Evolutionary conservation across 2,888 invertebrate genomes (phyloP), one percentile per base, ranked within the genome.

Genomic region (Neuroscelio doddi): DNA sequence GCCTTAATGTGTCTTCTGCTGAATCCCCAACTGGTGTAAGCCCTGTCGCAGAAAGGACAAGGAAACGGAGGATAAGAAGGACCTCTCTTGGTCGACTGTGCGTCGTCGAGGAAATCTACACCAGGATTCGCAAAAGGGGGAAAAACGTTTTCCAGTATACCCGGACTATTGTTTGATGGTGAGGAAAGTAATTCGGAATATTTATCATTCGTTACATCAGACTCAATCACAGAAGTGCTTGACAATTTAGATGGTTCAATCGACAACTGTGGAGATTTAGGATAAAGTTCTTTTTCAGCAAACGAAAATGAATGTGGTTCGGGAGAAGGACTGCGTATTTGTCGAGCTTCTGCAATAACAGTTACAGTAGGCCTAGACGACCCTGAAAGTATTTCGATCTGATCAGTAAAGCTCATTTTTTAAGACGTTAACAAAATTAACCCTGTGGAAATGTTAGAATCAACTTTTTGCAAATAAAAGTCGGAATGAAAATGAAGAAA

Each of bases 1-100:
- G 89, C 88, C 73, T 89, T 90, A 32, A 90, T 89, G 80, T 90
- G 90, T 65, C 90, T 85, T 70, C 90, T 84, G 26, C 90, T 83
- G 61, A 89, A 90, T 0, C 90, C 90, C 90, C 90, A 90, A 59
- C 89, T 89, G 68, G 89, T 88, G 81, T 90, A 90, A 2, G 89
- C 87, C 38, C 89, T 86, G 10, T 88, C 87, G 74, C 90, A 90
- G 75, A 90, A 90, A 0, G 90, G 90, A 59, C 90, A 90, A 0
- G 90, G 89, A 71, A 89, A 90, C 12, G 89, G 89, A 3, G 81
- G 82, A 66, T 77, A 81, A 3, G 69, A 67, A 9, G 72, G 45
- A n/a, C 49, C 52, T 30, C 69, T 64, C 51, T 70, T 72, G 12
- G 58, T 12, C 1, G 47, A 12, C n/a, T 41, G 9, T 45, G 38